Evolutionary conservation across 2,888 invertebrate species (phyloP), one percentile per base, ranked within the genome.

Genomic region (Ommatoiulus sabulosus): DNA sequence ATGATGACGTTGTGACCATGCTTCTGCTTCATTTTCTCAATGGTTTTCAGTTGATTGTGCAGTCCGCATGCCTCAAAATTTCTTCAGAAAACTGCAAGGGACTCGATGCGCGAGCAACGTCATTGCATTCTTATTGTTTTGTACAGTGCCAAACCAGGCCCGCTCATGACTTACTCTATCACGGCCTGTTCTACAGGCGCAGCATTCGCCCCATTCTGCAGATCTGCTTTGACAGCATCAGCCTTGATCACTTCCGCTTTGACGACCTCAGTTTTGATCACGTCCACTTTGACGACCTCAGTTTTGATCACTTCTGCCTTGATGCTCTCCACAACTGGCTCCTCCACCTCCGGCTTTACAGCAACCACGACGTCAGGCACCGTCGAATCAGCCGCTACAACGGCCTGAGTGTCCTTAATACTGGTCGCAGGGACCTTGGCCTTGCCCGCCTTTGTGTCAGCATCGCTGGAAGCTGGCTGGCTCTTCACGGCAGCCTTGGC

Each of bases 361-460:
- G 63, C n/a, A 20, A 20, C 63, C 4, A 63, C 20, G 0, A 63
- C 63, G 5, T 63, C 63, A 20, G 63, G 63, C 4, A 63, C 63
- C n/a, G 63, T 63, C n/a, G 63, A 63, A 20, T 63, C 63, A n/a
- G 63, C 63, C n/a, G 63, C 63, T n/a, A 63, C 63, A n/a, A 63
- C 63, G 63, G 63, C 20, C 20, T 63, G 63, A 3, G 17, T n/a
- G 63, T 63, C 63, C 63, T 63, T 63, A 20, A 63, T 63, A 20
- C 17, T 20, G n/a, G 63, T 20, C 6, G 63, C 63, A 7, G 63
- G 0, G 8, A 20, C 20, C 63, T 63, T 63, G n/a, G 63, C 3
- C 63, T 63, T 63, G 63, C 63, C 5, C 0, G n/a, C n/a, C 20
- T 63, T 63, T 1, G 63, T 20, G 7, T 63, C 63, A 57, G 57